Evolutionary conservation across 2,797 vertebrate species (phyloP), one percentile per base, ranked within the genome.

Genomic region (Hippoglossus hippoglossus): DNA sequence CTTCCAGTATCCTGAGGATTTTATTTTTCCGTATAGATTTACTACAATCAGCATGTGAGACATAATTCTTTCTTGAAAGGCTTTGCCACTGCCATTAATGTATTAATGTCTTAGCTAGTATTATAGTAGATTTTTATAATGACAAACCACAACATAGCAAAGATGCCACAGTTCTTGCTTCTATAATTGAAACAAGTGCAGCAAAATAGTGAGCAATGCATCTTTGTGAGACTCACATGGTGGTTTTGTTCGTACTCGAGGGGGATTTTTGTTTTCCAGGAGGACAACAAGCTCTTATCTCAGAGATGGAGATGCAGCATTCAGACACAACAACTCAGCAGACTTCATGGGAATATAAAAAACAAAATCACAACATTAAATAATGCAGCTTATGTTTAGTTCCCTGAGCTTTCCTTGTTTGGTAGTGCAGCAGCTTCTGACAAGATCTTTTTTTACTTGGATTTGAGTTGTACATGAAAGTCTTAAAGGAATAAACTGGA

Each of bases 1-100:
- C 69, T 84, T 81, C 59, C 53, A 34, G 67, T 82, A 65, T 66
- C 70, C 75, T 34, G 50, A 64, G 3, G 46, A 22, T 21, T 51
- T 46, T 28, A 63, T 82, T 50, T 47, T 57, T 12, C 53, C 53
- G 11, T 39, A 51, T 26, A 59, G 31, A 46, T 19, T 64, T n/a
- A 53, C 22, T 56, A 44, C 16, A 34, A 60, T 64, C 60, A 65
- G 41, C 56, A 61, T 34, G 55, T 3, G 46, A 49, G 58, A 46
- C 11, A 26, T 52, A 54, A 64, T 71, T 46, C 56, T 22, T 31
- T 59, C 25, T 71, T 58, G 64, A 53, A 22, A 53, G 47, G 25
- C 24, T 8, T 63, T 51, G 10, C 41, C 64, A 49, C 41, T 64
- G 11, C 39, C 19, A 73, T 77, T 75, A 72, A n/a, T 47, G 4